Evolutionary conservation across 2,797 vertebrate species (phyloP).

Genomic region (Neosalanx taihuensis): DNA sequence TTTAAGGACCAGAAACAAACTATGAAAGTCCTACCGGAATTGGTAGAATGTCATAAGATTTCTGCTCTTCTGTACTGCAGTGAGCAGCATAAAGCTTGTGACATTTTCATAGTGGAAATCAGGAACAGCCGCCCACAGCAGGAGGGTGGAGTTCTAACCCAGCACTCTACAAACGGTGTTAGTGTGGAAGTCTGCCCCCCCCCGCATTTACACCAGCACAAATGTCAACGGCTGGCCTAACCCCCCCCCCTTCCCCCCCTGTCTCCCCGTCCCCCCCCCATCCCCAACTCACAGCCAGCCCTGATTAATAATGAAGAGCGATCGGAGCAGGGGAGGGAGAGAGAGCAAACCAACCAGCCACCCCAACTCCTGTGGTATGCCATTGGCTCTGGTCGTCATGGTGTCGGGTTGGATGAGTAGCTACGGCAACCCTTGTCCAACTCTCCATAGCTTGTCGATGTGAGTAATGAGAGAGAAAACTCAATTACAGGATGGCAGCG

Average conservation of each 20-base stretch:
- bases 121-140: constrained; percentile 20
- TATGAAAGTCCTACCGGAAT: constrained; percentile 6
- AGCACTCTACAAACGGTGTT: constrained; percentile 41
- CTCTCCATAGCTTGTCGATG: constrained; percentile 24
- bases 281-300: constrained; percentile 44
- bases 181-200: constrained; percentile 27
- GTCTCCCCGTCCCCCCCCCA: neutral
- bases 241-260: constrained; percentile 22
- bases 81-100: constrained; percentile 15
- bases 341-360: constrained; percentile 16
- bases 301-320: constrained; percentile 56
- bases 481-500: constrained; percentile 2
- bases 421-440: constrained; percentile 38
- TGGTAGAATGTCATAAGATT: constrained; percentile 2
- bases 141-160: constrained; percentile 44
- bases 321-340: neutral
- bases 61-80: constrained; percentile 2
- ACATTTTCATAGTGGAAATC: constrained; percentile 29
- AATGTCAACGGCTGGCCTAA: constrained; percentile 56
- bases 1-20: neutral
- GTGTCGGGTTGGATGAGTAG: constrained; percentile 45
- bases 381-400: constrained; percentile 44
- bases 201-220: constrained; percentile 46
- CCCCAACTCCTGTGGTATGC: constrained; percentile 20
- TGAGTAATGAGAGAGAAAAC: constrained; percentile 27